Evolutionary conservation across 92 coral and sea anemone species (phyloP), one percentile per base, ranked within the genome.

Genomic region (Umimayanthus kanabou): DNA sequence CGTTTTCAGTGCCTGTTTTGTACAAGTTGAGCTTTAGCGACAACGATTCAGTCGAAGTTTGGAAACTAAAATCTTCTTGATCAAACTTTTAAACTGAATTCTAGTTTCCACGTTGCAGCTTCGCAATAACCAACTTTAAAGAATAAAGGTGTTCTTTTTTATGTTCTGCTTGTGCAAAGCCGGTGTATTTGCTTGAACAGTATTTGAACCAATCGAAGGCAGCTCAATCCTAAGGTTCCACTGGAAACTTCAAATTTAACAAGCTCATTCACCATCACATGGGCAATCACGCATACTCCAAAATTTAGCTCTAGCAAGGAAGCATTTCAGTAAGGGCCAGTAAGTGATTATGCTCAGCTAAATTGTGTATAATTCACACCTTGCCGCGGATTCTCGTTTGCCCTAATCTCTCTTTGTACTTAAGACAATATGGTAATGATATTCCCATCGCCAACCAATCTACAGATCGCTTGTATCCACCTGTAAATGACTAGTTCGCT

Each of bases 351-450:
- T 33, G 37, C 42, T 39, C 78, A 29, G 23, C 26, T 73, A 42
- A 73, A 22, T 3, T 16, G 77, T 39, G 53, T 15, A 10, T 39
- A 78, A 78, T n/a, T 20, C 33, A 65, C 84, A 39, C 16, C 13
- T 80, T 11, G 23, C 73, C 28, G 30, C 30, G 16, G 8, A 33
- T 39, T 61, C 49, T 33, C 6, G 39, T 15, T 65, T 80, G 30
- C 26, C 45, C 18, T 47, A 10, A 6, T 16, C 28, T 58, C 82
- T 25, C 7, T 80, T 39, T 80, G 30, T 30, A 80, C 40, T 61
- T 11, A 80, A 57, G 20, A 37, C 47, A 49, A 29, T 61, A 61
- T 80, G 85, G 50, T 61, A 80, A 57, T 80, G 85, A 80, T 64
- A 22, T 80, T 80, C 49, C 29, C 4, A 72, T 55, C 6, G 25